Base-by-base conservation (phyloP, 2,797 vertebrate genomes). In the Halcyon badia region DNA sequence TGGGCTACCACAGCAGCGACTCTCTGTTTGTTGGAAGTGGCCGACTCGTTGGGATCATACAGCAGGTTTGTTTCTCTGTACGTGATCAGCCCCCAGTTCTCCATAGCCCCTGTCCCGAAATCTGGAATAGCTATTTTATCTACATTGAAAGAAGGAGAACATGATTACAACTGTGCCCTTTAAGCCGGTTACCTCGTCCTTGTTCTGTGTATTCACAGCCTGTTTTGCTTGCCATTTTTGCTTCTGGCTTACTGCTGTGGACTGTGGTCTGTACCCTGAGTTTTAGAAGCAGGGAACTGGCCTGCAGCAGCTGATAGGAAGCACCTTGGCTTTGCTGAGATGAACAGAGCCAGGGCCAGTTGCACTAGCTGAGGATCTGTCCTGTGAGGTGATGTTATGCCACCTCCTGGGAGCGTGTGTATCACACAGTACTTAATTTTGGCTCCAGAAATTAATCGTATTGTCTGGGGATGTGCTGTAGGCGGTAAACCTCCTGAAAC, bases 41-140 rank as follows among this genome's bases (percentile, higher is more conserved):
- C 99, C 0, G 99, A 99, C 94, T 99, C 97, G 0, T 91, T 3
- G 22, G 98, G 96, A 91, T 99, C 99, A 26, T 98, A 99, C 58
- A 99, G 98, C 90, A 99, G 97, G 96, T 99, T 99, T 37, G 98
- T 99, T 96, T 99, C 99, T 94, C 99, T 98, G 97, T 99, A 99
- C 48, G 99, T 99, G 97, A 99, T 98, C 66, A 99, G 98, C 7
- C 99, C 99, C 99, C 99, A 99, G 98, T 99, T 99, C 96, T 99
- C 99, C 99, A 99, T 99, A 48, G 99, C 99, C 37, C 99, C 99
- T 0, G 99, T 99, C 14, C 99, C 99, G 35, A 99, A 99, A 97
- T 99, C 99, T 96, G 99, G 99, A 97, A 99, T 99, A 88, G 99
- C 99, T 56, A 99, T 99, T 98, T 99, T 98, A 98, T 99, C 99